Conservation (phyloP, 2,797 vertebrate species). For the Oceanodroma leucorhoa region DNA sequence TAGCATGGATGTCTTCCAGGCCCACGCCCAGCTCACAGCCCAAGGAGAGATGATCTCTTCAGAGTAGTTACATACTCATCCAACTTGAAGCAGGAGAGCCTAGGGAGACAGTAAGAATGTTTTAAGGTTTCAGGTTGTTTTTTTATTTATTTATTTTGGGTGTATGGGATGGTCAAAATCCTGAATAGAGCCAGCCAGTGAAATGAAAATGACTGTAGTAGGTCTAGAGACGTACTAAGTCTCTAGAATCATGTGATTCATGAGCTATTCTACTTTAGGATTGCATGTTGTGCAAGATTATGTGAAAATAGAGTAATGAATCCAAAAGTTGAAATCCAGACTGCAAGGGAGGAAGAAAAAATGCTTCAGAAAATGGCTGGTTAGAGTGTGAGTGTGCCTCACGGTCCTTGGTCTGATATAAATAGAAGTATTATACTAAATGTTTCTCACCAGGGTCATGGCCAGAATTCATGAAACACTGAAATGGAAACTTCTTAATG, state of each 20-base stretch:
- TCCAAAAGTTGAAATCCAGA: neutral
- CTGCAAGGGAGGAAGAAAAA: neutral
- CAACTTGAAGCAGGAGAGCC: neutral
- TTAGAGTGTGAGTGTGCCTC: neutral
- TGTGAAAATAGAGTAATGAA: neutral
- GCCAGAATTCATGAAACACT: neutral
- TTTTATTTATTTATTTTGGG: neutral
- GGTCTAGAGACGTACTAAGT: neutral
- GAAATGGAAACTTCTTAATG: neutral
- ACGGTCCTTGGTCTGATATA: accelerated
- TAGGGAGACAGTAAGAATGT: neutral
- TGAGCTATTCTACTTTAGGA: neutral
- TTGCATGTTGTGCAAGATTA: neutral
- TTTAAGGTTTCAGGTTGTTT: neutral
- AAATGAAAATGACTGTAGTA: neutral
- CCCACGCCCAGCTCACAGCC: neutral
- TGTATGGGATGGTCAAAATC: neutral
- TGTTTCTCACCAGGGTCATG: neutral
- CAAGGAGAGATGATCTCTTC: neutral
- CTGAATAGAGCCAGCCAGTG: neutral
- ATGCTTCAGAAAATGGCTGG: neutral
- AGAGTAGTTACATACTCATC: neutral
- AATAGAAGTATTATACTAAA: neutral
- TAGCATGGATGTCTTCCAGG: neutral
- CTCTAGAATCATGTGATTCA: neutral